Percentiles rank a stretch among this genome's conserved stretches.
phyloP scores from a whole-genome alignment of 92 coral and sea anemone species.

The Palythoa heliodiscus region DNA sequence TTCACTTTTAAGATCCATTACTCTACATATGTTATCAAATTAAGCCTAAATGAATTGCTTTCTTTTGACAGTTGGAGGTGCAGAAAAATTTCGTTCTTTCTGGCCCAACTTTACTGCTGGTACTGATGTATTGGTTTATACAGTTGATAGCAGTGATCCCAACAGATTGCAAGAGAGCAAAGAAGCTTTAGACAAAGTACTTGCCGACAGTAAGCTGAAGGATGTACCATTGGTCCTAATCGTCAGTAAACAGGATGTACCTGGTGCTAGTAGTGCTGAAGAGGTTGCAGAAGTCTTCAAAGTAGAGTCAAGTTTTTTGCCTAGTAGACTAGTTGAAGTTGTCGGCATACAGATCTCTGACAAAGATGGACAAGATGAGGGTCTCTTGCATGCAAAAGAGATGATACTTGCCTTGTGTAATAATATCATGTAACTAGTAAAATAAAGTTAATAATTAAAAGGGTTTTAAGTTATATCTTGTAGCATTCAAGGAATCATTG shows the following conservation, averaged over 20 bases:
- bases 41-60: neutral
- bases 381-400: conserved; percentile 65
- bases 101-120: conserved; percentile 89
- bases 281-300: conserved; percentile 65
- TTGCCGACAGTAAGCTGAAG: conserved; percentile 66
- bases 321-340: conserved; percentile 49
- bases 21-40: neutral
- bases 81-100: conserved; percentile 74
- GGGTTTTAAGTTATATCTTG: too few relatives aligned
- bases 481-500: too few relatives aligned
- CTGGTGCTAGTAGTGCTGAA: conserved; percentile 60
- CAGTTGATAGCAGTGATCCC: conserved; percentile 74
- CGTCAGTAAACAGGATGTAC: conserved; percentile 75
- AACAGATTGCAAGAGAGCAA: conserved; percentile 75
- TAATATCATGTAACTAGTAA: too few relatives aligned
- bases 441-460: too few relatives aligned
- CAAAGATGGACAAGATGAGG: conserved; percentile 45
- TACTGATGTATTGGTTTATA: conserved; percentile 71
- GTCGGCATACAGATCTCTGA: conserved; percentile 70
- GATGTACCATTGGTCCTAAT: conserved; percentile 80
- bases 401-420: conserved; percentile 64
- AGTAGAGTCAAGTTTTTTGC: conserved; percentile 43
- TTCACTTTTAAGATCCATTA: too few relatives aligned
- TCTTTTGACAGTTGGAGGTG: conserved; percentile 82
- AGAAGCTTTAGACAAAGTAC: conserved; percentile 58